Percentiles rank a stretch among this genome's conserved stretches.
Conservation (phyloP, 1,140 invertebrate species). For the Anoplophora glabripennis region DNA sequence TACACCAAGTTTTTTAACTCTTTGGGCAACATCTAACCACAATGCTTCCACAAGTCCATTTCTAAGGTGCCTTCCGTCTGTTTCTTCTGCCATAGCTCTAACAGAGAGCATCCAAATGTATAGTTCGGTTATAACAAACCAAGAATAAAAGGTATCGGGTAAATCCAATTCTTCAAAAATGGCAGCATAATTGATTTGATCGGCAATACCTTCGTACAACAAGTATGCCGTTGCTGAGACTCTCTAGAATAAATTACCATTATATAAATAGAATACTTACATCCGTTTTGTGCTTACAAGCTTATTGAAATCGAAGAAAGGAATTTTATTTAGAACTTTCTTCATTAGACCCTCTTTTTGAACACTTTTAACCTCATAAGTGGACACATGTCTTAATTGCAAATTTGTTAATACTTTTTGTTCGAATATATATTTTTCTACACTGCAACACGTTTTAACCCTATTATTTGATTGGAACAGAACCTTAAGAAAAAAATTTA, state of each 20-base stretch:
- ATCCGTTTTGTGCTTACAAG: conserved; percentile 22
- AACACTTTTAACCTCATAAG: conserved; percentile 16
- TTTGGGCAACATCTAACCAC: conserved; percentile 75
- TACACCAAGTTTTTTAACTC: conserved; percentile 69
- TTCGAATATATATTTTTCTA: neutral
- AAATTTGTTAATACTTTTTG: neutral
- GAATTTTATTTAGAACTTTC: conserved; percentile 32
- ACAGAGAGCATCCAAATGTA: conserved; percentile 81
- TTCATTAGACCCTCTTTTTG: conserved; percentile 26
- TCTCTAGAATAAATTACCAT: conserved; percentile 51
- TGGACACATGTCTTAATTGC: conserved; percentile 15
- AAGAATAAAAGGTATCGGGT: conserved; percentile 77
- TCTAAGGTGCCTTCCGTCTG: conserved; percentile 67
- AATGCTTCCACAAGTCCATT: conserved; percentile 72
- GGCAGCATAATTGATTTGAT: conserved; percentile 58
- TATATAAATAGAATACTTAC: neutral
- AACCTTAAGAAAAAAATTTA: neutral
- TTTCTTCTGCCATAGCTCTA: conserved; percentile 72
- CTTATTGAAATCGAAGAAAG: conserved; percentile 32
- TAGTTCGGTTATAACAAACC: conserved; percentile 79
- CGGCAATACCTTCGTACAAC: conserved; percentile 62
- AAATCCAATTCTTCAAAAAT: conserved; percentile 67
- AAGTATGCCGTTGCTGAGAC: conserved; percentile 59
- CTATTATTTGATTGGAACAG: neutral
- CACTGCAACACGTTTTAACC: neutral